These are phyloP conservation scores for Alexandromys oeconomus DNA, from an alignment of 2,797 vertebrate genomes.

Conservation along the genomic window DNA sequence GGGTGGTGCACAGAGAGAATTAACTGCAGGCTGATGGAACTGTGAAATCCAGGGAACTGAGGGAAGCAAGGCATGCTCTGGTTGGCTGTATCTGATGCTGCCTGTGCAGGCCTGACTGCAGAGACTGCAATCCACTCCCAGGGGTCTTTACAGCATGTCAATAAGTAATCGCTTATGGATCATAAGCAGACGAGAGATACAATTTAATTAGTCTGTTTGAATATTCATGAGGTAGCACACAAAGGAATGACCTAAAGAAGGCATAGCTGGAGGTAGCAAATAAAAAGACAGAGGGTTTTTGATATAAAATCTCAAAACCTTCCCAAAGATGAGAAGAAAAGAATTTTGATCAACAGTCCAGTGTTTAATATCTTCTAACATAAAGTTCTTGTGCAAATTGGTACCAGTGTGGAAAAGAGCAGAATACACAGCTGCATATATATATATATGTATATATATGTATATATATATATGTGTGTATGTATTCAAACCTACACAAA, in stretches of 20 bases:
- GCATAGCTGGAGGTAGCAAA: constrained; percentile 32
- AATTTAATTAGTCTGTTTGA: constrained; percentile 58
- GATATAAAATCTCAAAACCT: background rate
- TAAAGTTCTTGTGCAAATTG: background rate
- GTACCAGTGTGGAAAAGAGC: background rate
- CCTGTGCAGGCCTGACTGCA: background rate
- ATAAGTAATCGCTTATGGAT: constrained; percentile 4
- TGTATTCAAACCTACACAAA: background rate
- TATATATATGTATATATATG: no score
- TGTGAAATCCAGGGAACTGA: background rate
- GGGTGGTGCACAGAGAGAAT: background rate
- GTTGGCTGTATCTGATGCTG: no score
- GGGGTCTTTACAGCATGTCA: background rate
- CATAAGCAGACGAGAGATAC: constrained; percentile 42
- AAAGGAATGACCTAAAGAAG: constrained; percentile 30
- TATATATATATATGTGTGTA: accelerated
- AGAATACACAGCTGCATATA: background rate
- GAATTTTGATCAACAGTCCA: background rate
- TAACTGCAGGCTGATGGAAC: background rate
- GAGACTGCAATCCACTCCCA: background rate
- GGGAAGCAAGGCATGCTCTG: background rate
- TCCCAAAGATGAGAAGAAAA: background rate
- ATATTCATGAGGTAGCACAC: constrained; percentile 23
- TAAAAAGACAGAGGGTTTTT: background rate
- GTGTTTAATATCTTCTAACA: background rate